Base-by-base conservation (phyloP, 2,113 vertebrate genomes). In the Coregonus clupeaformis region DNA sequence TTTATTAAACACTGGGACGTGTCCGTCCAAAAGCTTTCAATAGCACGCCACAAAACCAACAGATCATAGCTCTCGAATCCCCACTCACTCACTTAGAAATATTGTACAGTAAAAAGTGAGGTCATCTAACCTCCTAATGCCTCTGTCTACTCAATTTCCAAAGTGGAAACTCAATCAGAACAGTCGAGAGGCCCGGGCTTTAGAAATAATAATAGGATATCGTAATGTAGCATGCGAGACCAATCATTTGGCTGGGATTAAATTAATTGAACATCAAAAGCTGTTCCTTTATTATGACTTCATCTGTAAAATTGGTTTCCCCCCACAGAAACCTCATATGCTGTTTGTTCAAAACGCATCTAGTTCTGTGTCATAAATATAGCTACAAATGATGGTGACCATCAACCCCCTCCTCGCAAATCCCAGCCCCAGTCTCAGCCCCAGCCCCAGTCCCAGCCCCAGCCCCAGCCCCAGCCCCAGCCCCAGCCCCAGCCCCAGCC, bases 141-240 rank as follows among this genome's bases (percentile, higher is more conserved):
- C 77, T 78, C 79, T 77, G 74, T 86, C 74, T 7, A 73, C 76
- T 85, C 82, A 70, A 79, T 84, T 85, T 86, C 77, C 70, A 75
- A 85, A 90, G 84, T 84, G 88, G 85, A 90, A 88, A 85, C 84
- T 89, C 36, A 42, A 87, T 88, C 84, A 83, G 76, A 82, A 67
- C 70, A 62, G 81, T 81, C 5, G 49, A 52, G 13, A 18, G 49
- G 16, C 49, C 49, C 14, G 1, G 62, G 84, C 77, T 87, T 84
- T 76, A 81, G 84, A 84, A 86, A 89, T 86, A 89, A 88, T 76
- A 70, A 77, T 72, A 66, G 75, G 36, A 42, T 42, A 42, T 42
- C 36, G 75, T 73, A 79, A 12, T 84, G 69, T 81, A 24, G 42
- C 42, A 69, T 2, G 75, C 71, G 77, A 82, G 79, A 81, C 78